Evolutionary conservation across 2,113 vertebrate species (phyloP).

Genomic region (Cranoglanis bouderius): DNA sequence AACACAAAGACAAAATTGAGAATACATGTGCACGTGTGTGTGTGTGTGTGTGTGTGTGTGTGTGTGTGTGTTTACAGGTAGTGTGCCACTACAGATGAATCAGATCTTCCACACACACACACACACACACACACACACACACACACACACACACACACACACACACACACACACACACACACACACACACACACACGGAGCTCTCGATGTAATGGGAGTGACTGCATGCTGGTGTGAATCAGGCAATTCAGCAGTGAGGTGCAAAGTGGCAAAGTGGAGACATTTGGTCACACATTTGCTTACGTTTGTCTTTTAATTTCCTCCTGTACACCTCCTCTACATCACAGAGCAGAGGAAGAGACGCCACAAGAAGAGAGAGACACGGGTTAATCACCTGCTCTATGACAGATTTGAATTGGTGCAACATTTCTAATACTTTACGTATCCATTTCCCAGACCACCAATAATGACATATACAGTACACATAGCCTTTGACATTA

Average conservation of each 20-base stretch:
- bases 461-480: not conserved
- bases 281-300: conserved; percentile 62
- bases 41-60: too few relatives aligned
- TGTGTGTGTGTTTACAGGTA: not conserved
- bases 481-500: not conserved
- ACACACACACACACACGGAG: conserved; percentile 33
- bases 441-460: not conserved
- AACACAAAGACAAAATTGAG: conserved; percentile 5
- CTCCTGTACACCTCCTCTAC: conserved; percentile 88
- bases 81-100: conserved; percentile 37
- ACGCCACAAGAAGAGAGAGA: conserved; percentile 46
- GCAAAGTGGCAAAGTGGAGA: conserved; percentile 6
- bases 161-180: conserved; percentile 23
- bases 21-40: not conserved
- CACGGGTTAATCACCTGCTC: conserved; percentile 45
- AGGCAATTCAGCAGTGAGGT: conserved; percentile 41
- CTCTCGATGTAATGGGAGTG: conserved; percentile 32
- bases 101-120: conserved; percentile 28
- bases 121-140: conserved; percentile 32
- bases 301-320: conserved; percentile 91
- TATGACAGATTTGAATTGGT: not conserved
- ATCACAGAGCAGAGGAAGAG: conserved; percentile 64
- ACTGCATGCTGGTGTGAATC: conserved; percentile 51
- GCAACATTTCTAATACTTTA: not conserved
- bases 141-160: conserved; percentile 39